Base-by-base conservation (phyloP, 2,797 vertebrate genomes). In the Limosa lapponica region DNA sequence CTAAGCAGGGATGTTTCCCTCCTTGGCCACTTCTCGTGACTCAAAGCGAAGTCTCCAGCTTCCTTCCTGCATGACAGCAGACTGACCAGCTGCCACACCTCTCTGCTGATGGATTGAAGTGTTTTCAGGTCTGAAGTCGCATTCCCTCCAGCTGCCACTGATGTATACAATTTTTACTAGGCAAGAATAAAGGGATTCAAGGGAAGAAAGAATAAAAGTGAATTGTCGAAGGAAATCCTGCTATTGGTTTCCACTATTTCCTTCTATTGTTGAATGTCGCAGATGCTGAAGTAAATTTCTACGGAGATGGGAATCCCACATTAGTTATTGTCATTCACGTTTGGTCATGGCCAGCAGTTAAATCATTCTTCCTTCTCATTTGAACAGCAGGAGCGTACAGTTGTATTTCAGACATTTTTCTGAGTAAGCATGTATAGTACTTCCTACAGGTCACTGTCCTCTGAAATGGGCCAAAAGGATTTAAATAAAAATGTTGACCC, bases 181-280 rank as follows among this genome's bases (percentile, higher is more conserved):
- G 41, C 52, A 90, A 95, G 66, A 96, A 94, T 70, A 97, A 96
- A 95, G 59, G n/a, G 48, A 77, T 90, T 90, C 79, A 67, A 95
- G 88, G 86, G 80, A 96, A 96, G 93, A 95, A 93, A 82, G 70
- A 95, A 95, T 92, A 97, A 89, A 96, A 96, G 88, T 95, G 83
- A 95, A 93, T 96, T 92, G 85, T 87, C 59, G 52, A n/a, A 96
- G 95, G 96, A 97, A 96, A 96, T 97, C 95, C 95, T 97, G 88
- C 74, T 87, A 49, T 87, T 91, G 71, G 70, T 87, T 93, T 88
- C 93, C 94, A 67, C 77, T 49, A 8, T 87, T 97, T 97, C 95
- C 96, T 92, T 73, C 90, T 70, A 97, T 96, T 97, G 96, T 97
- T 91, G 75, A 91, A 62, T 69, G 69, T 69, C 1, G 5, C 87